These are phyloP conservation scores for Drosophila burlai DNA, from an alignment of 1,140 invertebrate species.

Conservation along the genomic window DNA sequence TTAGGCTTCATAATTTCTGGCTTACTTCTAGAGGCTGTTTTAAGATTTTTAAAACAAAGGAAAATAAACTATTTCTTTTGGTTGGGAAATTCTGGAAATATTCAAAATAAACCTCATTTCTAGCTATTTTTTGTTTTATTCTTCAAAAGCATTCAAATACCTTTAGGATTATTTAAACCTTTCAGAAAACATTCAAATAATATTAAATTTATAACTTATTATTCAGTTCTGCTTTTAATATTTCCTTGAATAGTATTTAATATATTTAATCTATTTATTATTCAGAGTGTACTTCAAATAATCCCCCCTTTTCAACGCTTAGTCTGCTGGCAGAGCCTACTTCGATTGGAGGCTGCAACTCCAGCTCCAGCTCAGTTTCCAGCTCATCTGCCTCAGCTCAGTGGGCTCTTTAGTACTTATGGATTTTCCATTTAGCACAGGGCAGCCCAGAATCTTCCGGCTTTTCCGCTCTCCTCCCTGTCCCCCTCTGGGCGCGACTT, in stretches of 20 bases:
- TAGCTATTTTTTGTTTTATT: not conserved
- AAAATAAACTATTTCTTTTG: too few relatives aligned
- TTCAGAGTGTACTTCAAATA: not conserved
- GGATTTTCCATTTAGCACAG: slow-evolving; percentile 45
- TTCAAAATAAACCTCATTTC: not conserved
- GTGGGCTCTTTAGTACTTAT: slow-evolving; percentile 36
- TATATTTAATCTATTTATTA: not conserved
- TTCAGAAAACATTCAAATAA: too few relatives aligned
- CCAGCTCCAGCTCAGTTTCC: slow-evolving; percentile 6
- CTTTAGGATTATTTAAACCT: not conserved
- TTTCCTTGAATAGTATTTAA: not conserved
- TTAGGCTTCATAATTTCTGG: not conserved
- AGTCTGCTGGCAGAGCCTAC: slow-evolving; percentile 14
- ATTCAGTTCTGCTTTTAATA: not conserved
- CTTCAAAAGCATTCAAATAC: too few relatives aligned
- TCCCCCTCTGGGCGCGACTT: not conserved
- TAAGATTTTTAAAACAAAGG: too few relatives aligned
- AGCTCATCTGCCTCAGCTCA: slow-evolving; percentile 34
- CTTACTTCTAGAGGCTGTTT: too few relatives aligned
- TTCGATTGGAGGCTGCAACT: slow-evolving; percentile 8
- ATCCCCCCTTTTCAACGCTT: not conserved
- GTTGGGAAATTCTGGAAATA: not conserved
- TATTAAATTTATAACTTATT: not conserved
- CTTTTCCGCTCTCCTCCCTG: not conserved
- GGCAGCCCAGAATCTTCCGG: slow-evolving; percentile 4